phyloP scores from a whole-genome alignment of 2,888 invertebrate species.

The Teleogryllus oceanicus region DNA sequence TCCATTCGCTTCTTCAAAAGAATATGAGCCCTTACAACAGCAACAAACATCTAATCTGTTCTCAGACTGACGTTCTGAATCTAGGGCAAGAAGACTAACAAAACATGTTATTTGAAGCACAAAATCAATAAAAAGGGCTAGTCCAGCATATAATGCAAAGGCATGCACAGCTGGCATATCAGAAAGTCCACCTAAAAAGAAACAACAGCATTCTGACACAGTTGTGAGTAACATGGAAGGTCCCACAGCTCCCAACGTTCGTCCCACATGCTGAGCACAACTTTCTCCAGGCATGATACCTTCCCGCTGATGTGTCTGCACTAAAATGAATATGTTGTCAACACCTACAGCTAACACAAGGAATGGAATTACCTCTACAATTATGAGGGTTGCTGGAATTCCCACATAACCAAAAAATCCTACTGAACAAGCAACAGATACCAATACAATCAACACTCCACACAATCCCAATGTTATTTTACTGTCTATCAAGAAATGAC shows the following conservation, averaged over 20 bases:
- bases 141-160: slow-evolving; percentile 94
- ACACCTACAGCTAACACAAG: slow-evolving; percentile 96
- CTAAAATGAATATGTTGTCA: slow-evolving; percentile 97
- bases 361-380: slow-evolving; percentile 97
- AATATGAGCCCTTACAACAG: slow-evolving; percentile 69
- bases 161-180: slow-evolving; percentile 97
- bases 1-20: slow-evolving; percentile 55
- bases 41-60: slow-evolving; percentile 75
- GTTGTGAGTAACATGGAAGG: slow-evolving; percentile 95
- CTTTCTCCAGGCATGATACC: slow-evolving; percentile 68
- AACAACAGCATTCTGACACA: slow-evolving; percentile 90
- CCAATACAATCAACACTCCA: slow-evolving; percentile 88
- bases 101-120: slow-evolving; percentile 94
- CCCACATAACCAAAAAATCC: slow-evolving; percentile 89
- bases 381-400: slow-evolving; percentile 89
- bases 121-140: slow-evolving; percentile 94
- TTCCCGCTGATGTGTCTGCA: slow-evolving; percentile 88
- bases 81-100: slow-evolving; percentile 80
- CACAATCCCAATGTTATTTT: slow-evolving; percentile 93
- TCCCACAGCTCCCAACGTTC: slow-evolving; percentile 87
- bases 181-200: slow-evolving; percentile 90
- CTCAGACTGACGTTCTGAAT: slow-evolving; percentile 72
- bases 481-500: slow-evolving; percentile 71
- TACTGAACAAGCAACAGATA: slow-evolving; percentile 88
- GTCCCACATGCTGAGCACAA: slow-evolving; percentile 81